Evolutionary conservation across 1,140 invertebrate species (phyloP).

Genomic region (Ceratoteleas bidentatus): DNA sequence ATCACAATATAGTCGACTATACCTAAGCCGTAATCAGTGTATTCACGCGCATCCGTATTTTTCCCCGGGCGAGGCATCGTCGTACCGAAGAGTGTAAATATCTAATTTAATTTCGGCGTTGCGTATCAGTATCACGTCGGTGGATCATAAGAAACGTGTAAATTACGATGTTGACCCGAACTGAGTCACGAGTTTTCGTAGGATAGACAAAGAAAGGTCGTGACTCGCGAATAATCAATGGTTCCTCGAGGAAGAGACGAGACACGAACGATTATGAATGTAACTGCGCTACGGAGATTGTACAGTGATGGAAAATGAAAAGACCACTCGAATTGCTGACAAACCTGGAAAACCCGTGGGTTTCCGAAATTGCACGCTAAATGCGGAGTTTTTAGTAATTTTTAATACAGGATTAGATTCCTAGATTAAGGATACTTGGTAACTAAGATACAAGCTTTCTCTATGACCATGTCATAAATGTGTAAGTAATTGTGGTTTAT

Average conservation of each 20-base stretch:
- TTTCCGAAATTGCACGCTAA: slow-evolving; percentile 36
- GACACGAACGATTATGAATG: slow-evolving; percentile 11
- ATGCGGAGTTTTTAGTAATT: slow-evolving; percentile 38
- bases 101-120: slow-evolving; percentile 20
- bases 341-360: neutral
- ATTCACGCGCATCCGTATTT: slow-evolving; percentile 37
- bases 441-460: slow-evolving; percentile 35
- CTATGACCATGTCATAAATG: slow-evolving; percentile 58
- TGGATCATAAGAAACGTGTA: slow-evolving; percentile 8
- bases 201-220: no score
- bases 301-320: slow-evolving; percentile 16
- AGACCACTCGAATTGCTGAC: neutral
- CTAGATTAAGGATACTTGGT: slow-evolving; percentile 12
- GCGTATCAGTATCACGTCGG: slow-evolving; percentile 15
- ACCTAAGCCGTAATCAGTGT: slow-evolving; percentile 24
- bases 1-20: slow-evolving; percentile 34
- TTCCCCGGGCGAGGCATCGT: slow-evolving; percentile 24
- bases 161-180: slow-evolving; percentile 27
- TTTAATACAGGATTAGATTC: slow-evolving; percentile 29
- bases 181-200: no score
- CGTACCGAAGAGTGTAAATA: slow-evolving; percentile 34
- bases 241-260: slow-evolving; percentile 26
- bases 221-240: no score
- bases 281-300: slow-evolving; percentile 21
- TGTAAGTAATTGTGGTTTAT: slow-evolving; percentile 67